Conservation (phyloP, 2,797 vertebrate species). For the Intellagama lesueurii region DNA sequence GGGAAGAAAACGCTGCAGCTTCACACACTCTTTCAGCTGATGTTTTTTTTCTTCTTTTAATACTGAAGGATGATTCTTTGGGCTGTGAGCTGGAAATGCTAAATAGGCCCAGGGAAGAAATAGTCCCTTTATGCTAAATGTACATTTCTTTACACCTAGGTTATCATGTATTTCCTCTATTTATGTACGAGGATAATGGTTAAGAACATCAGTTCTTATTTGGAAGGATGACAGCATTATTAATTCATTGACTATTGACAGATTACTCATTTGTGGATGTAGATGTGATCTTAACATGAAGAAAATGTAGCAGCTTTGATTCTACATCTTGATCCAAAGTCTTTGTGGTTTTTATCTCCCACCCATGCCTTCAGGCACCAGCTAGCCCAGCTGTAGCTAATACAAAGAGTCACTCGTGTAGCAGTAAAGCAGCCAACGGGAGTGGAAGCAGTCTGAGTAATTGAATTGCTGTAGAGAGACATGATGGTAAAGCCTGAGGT, state of each 20-base stretch:
- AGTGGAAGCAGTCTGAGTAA: conserved; percentile 13
- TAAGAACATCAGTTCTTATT: background rate
- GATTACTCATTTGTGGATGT: background rate
- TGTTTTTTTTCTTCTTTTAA: too few species aligned
- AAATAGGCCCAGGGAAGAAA: background rate
- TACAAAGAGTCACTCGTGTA: conserved; percentile 30
- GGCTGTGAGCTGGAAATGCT: background rate
- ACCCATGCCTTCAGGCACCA: conserved; percentile 18
- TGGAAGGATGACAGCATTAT: background rate
- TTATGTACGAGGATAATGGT: background rate
- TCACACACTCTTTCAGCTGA: too few species aligned
- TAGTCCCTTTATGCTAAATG: background rate
- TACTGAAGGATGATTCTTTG: background rate
- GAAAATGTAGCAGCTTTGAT: conserved; percentile 2
- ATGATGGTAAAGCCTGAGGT: conserved; percentile 7
- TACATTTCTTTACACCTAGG: background rate
- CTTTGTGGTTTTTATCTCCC: background rate
- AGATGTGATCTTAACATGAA: background rate
- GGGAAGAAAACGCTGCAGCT: background rate
- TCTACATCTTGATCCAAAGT: background rate
- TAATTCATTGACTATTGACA: background rate
- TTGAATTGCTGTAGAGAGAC: conserved; percentile 22
- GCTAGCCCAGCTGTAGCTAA: conserved; percentile 22
- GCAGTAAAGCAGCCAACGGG: conserved; percentile 30
- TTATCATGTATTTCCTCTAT: background rate